These are phyloP conservation scores for Noctua janthina DNA, from an alignment of 2,888 invertebrate genomes.

Conservation along the genomic window DNA sequence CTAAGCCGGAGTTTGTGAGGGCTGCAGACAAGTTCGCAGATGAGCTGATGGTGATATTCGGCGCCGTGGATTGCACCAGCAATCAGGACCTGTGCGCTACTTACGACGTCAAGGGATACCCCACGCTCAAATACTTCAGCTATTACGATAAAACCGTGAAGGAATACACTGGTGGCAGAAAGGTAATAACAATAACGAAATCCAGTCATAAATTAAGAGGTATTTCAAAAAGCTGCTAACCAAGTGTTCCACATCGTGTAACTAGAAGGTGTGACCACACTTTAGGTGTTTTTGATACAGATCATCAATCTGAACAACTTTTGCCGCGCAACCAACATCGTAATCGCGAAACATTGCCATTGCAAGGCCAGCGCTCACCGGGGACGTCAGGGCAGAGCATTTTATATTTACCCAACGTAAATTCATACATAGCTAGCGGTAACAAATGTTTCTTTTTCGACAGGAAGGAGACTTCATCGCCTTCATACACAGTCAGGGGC, in stretches of 20 bases:
- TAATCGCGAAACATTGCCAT: no score
- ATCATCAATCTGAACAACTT: background rate
- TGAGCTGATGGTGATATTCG: constrained; percentile 94
- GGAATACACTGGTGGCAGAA: constrained; percentile 94
- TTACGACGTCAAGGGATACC: constrained; percentile 95
- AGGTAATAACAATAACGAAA: constrained; percentile 81
- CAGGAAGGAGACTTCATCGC: constrained; percentile 92
- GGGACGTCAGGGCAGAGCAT: background rate
- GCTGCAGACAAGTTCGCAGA: constrained; percentile 94
- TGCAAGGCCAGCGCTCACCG: background rate
- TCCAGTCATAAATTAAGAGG: background rate
- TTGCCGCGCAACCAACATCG: background rate
- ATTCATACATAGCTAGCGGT: background rate
- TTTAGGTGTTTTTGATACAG: background rate
- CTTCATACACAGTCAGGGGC: constrained; percentile 89
- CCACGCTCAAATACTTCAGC: constrained; percentile 96
- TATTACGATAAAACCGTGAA: constrained; percentile 93
- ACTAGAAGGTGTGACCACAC: no score
- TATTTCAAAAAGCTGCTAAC: background rate
- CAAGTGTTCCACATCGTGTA: background rate
- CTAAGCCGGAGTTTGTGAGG: constrained; percentile 93
- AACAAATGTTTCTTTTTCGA: constrained; percentile 53
- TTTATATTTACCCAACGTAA: background rate
- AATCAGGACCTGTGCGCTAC: constrained; percentile 91
- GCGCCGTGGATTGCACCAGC: constrained; percentile 95